These are phyloP conservation scores for Pogonophryne albipinna DNA, from an alignment of 2,797 vertebrate species.

Conservation along the genomic window DNA sequence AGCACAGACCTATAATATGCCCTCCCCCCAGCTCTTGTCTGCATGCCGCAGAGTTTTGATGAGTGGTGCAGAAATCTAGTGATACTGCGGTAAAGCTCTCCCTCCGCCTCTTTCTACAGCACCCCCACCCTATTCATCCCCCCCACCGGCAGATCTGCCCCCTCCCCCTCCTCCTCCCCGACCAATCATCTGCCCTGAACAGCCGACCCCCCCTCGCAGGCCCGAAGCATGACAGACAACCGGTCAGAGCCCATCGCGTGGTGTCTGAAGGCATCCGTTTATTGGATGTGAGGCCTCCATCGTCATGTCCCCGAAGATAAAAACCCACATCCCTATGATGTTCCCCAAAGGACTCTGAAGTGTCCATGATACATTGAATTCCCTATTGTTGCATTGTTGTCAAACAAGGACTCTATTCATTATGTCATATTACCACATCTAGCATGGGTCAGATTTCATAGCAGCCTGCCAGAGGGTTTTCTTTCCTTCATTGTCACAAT, in stretches of 20 bases:
- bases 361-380: neutral
- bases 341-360: conserved; percentile 10
- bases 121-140: conserved; percentile 14
- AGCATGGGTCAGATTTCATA: too few relatives aligned
- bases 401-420: neutral
- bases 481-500: neutral
- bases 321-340: conserved; percentile 20
- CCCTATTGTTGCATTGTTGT: neutral
- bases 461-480: too few relatives aligned
- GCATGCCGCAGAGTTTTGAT: conserved; percentile 86
- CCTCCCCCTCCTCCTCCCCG: conserved; percentile 11
- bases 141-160: conserved; percentile 24
- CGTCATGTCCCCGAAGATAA: conserved; percentile 34
- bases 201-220: neutral
- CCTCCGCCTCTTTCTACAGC: conserved; percentile 62
- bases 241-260: conserved; percentile 32
- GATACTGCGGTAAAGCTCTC: conserved; percentile 86
- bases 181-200: conserved; percentile 58
- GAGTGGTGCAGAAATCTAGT: conserved; percentile 84
- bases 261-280: neutral
- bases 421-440: too few relatives aligned
- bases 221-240: conserved; percentile 35
- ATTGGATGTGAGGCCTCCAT: conserved; percentile 35
- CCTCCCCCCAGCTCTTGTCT: conserved; percentile 79
- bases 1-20: conserved; percentile 63